phyloP scores from a whole-genome alignment of 2,797 vertebrate species.

The Rhinella marina region DNA sequence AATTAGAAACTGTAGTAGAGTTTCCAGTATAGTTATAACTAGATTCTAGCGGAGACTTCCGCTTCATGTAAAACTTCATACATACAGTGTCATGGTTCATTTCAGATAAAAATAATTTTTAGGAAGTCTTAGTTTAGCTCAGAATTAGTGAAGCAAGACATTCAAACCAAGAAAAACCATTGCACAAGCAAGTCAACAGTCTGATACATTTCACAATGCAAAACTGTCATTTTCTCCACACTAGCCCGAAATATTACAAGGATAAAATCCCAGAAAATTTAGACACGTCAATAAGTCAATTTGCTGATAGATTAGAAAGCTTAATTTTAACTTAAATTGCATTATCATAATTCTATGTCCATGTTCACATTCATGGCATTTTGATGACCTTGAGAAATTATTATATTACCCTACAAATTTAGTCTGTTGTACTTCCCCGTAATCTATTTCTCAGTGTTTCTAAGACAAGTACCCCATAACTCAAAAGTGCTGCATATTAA shows the following conservation, averaged over 20 bases:
- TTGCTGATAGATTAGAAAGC: background rate
- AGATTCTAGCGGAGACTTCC: constrained; percentile 11
- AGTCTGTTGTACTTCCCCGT: too few species aligned
- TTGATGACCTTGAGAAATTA: too few species aligned
- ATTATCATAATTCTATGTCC: too few species aligned
- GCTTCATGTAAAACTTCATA: constrained; percentile 17
- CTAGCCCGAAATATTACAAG: background rate
- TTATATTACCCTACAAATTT: too few species aligned
- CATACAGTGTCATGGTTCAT: constrained; percentile 42
- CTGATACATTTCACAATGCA: constrained; percentile 36
- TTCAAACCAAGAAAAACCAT: constrained; percentile 1
- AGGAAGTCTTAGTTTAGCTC: constrained; percentile 57
- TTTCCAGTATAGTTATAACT: constrained; percentile 2
- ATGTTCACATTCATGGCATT: too few species aligned
- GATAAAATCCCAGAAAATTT: background rate
- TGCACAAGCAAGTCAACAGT: constrained; percentile 30
- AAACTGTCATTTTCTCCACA: constrained; percentile 6
- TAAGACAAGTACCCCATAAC: too few species aligned
- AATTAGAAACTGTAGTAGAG: constrained; percentile 18
- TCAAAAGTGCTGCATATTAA: too few species aligned
- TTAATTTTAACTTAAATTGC: too few species aligned
- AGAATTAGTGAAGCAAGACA: constrained; percentile 19
- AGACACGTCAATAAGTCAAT: background rate
- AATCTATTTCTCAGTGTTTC: too few species aligned
- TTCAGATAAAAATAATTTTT: constrained; percentile 50